Evolutionary conservation across 2,888 invertebrate species (phyloP), one percentile per base, ranked within the genome.

Genomic region (Euzophera pinguis): DNA sequence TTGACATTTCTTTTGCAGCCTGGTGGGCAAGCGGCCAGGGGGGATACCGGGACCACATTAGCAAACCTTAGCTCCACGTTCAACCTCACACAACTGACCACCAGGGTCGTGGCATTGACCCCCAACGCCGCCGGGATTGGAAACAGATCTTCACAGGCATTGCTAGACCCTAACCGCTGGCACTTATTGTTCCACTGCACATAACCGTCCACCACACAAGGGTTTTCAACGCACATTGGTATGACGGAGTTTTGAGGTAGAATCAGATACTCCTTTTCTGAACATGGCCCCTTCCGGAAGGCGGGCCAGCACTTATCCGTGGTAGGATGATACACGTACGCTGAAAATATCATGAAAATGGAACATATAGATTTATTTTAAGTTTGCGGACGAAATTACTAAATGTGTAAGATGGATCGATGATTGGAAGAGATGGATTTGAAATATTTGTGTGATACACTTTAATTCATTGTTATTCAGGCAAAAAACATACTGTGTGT

Each of bases 251-350:
- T 79, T 39, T 67, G 58, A 8, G 83, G 84, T 14, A 95, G 81
- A 6, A 92, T 70, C 17, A 95, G 78, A 64, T 93, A 92, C 52
- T 93, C 69, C 0, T 84, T 83, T 0, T 64, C 50, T 0, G 67
- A 59, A 64, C 95, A 95, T 0, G 95, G 95, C 0, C 95, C 95
- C 69, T 85, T 91, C 37, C 86, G 84, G 65, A 91, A 94, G 0
- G 93, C 92, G 47, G 91, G 88, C 81, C 92, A 92, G 63, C 95
- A 95, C 6, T 78, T 78, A 61, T 93, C 91, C 0, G 90, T 87
- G 17, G 81, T 70, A 1, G 94, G 93, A 65, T 94, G 91, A 68
- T 92, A 95, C 17, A 94, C 58, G 63, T 81, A 88, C 6, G 90
- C 93, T 93, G 73, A 61, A 84, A 80, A 54, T 27, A 57, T 59